Conservation (phyloP, 2,888 invertebrate species). For the Dromius quadrimaculatus region DNA sequence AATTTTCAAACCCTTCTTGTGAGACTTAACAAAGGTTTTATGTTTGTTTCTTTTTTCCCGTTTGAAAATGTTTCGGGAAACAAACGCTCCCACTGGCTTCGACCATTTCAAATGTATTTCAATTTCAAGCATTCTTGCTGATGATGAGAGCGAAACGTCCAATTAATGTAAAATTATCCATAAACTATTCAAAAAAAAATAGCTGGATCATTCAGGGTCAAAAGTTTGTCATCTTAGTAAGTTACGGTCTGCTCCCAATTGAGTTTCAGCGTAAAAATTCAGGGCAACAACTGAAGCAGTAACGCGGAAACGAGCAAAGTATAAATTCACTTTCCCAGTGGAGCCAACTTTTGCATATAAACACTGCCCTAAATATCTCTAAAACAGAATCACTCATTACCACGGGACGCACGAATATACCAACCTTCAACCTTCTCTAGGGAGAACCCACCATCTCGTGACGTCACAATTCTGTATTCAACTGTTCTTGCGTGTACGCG, state of each 20-base stretch:
- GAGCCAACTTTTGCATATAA: constrained; percentile 39
- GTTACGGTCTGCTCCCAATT: constrained; percentile 15
- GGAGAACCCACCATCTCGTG: constrained; percentile 1
- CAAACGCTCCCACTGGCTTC: too few relatives aligned
- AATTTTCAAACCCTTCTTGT: too few relatives aligned
- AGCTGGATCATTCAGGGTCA: too few relatives aligned
- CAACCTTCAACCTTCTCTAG: background rate
- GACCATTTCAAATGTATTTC: too few relatives aligned
- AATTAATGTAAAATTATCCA: too few relatives aligned
- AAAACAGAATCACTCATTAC: constrained; percentile 36
- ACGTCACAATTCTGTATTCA: constrained; percentile 22
- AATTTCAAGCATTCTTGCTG: too few relatives aligned
- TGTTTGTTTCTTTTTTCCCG: too few relatives aligned
- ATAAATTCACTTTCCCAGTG: constrained; percentile 40
- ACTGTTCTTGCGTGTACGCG: constrained; percentile 16
- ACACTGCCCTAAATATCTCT: constrained; percentile 35
- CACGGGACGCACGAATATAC: constrained; percentile 1
- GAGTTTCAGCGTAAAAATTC: constrained; percentile 26
- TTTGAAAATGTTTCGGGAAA: too few relatives aligned
- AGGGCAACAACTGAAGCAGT: constrained; percentile 8
- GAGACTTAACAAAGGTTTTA: too few relatives aligned
- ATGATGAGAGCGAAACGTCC: too few relatives aligned
- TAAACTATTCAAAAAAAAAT: too few relatives aligned
- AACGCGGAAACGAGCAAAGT: constrained; percentile 25
- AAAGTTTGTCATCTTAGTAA: too few relatives aligned